A percentile compares a stretch with the other conserved stretches of the same genome.
These are phyloP conservation scores for Hydropsyche tenuis DNA, from an alignment of 1,140 invertebrate genomes.

Conservation along the genomic window DNA sequence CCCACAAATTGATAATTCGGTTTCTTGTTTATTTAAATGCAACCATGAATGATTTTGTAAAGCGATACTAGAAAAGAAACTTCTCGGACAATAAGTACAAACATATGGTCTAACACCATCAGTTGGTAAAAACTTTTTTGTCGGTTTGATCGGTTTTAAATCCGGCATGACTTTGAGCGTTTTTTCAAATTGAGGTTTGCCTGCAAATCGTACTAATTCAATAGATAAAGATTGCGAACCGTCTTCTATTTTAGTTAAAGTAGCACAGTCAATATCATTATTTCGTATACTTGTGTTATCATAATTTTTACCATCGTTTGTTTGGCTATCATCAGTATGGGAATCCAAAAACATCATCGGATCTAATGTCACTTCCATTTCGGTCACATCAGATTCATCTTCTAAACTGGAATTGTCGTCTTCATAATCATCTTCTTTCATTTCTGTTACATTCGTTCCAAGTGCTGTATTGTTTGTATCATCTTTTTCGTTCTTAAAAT, in stretches of 20 bases:
- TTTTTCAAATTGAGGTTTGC: constrained; percentile 39
- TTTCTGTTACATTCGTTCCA: neutral
- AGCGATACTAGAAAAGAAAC: constrained; percentile 56
- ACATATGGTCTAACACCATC: constrained; percentile 53
- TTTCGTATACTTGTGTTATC: neutral
- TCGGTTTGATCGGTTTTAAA: constrained; percentile 53
- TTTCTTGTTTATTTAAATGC: constrained; percentile 51
- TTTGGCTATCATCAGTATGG: constrained; percentile 45
- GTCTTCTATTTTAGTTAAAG: constrained; percentile 31
- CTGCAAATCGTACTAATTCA: constrained; percentile 34
- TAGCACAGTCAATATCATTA: constrained; percentile 28
- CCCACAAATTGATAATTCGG: constrained; percentile 50
- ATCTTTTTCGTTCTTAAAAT: constrained; percentile 29
- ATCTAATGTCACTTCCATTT: constrained; percentile 60
- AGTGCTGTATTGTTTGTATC: neutral
- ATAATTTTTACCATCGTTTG: constrained; percentile 31
- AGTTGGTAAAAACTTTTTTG: constrained; percentile 31
- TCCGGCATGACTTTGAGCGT: constrained; percentile 39
- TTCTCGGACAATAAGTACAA: constrained; percentile 55
- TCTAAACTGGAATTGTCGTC: constrained; percentile 33
- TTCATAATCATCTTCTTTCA: constrained; percentile 19
- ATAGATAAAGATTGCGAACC: constrained; percentile 38
- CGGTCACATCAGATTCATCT: constrained; percentile 52
- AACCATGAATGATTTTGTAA: constrained; percentile 59
- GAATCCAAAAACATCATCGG: constrained; percentile 59